Evolutionary conservation across 2,888 invertebrate species (phyloP), one percentile per base, ranked within the genome.

Genomic region (Melanargia galathea): DNA sequence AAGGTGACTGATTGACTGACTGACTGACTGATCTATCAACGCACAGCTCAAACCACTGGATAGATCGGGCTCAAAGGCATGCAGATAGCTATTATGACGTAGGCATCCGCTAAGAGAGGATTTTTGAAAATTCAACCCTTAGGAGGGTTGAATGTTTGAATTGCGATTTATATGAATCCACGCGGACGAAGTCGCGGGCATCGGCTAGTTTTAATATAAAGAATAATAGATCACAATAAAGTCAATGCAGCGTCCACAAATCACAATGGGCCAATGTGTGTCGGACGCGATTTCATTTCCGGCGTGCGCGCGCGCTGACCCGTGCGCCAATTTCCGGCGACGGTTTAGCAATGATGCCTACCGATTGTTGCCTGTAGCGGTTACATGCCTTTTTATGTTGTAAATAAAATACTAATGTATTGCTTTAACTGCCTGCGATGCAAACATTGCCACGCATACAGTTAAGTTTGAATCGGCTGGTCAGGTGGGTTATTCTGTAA

Each of bases 261-360:
- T 58, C 73, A 87, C 85, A 87, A 88, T 89, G 82, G 84, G 79
- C 77, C 83, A 81, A 82, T 83, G 79, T 77, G 78, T 81, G 85
- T 84, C 83, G 84, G 84, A 84, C 84, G 87, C 89, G 86, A 84
- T 89, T 87, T 90, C 88, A 90, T 90, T 86, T 90, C 90, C 90
- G 83, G 84, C 65, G 70, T 69, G 76, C 83, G 87, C 83, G 85
- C 78, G 86, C 88, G 87, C 84, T 83, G 87, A 83, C 79, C 86
- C 86, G 83, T 83, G 79, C 76, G 73, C 81, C 80, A 84, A 88
- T 88, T 84, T 90, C 90, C 90, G 84, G 79, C 62, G 69, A 65
- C 62, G 61, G 61, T 65, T 64, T 70, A 67, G 66, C 71, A 74
- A 70, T 70, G 45, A 52, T 59, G 46, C 40, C 43, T 33, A 54